These are phyloP conservation scores for Babylonia areolata DNA, from an alignment of 1,140 invertebrate species.

Conservation along the genomic window DNA sequence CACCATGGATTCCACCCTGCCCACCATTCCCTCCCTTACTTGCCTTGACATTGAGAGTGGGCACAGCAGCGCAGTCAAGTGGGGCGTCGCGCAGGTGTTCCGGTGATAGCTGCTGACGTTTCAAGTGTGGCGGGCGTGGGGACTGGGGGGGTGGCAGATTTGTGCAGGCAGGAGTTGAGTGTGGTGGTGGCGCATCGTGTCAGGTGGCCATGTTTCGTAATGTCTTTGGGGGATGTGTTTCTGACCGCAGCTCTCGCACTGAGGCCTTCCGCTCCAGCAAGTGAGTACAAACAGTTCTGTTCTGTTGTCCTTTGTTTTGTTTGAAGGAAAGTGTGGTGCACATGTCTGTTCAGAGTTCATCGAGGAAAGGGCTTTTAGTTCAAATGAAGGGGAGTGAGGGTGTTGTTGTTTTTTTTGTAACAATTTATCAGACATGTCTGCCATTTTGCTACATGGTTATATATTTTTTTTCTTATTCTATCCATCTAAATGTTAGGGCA, in stretches of 20 bases:
- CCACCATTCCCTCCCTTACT: background rate
- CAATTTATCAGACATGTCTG: no score
- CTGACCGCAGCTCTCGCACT: slow-evolving; percentile 65
- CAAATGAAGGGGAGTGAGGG: no score
- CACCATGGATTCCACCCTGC: background rate
- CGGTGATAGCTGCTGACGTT: background rate
- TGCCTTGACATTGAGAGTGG: slow-evolving; percentile 5
- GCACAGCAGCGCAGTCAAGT: slow-evolving; percentile 23
- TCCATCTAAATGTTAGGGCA: no score
- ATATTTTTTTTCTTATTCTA: no score
- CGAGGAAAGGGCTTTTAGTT: no score
- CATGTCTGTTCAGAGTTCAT: no score
- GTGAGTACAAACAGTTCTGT: slow-evolving; percentile 48
- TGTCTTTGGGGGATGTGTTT: slow-evolving; percentile 73
- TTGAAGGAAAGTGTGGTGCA: no score
- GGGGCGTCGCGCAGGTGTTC: background rate
- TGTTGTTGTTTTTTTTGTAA: no score
- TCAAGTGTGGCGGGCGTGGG: slow-evolving; percentile 20
- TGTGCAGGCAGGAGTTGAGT: slow-evolving; percentile 21
- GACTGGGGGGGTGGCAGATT: background rate
- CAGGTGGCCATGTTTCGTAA: slow-evolving; percentile 68
- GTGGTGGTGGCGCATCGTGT: background rate
- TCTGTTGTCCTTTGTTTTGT: background rate
- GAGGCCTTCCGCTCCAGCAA: slow-evolving; percentile 68
- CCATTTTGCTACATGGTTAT: no score